phyloP scores from a whole-genome alignment of 2,888 invertebrate genomes.

The Archips crataeganus region DNA sequence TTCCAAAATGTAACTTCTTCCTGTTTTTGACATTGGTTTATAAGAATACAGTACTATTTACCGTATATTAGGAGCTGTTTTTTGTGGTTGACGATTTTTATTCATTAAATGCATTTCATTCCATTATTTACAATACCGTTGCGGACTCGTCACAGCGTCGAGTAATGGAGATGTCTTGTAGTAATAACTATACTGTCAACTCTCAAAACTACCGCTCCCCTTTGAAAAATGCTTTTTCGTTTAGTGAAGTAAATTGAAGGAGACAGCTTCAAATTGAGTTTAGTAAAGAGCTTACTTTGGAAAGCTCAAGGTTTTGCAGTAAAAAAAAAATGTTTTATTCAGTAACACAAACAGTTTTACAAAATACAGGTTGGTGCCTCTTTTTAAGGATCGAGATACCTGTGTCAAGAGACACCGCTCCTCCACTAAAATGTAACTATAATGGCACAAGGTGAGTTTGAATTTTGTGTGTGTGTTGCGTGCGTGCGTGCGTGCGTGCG shows the following conservation, averaged over 20 bases:
- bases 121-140: constrained; percentile 35
- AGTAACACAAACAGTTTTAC: too few relatives aligned
- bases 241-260: constrained; percentile 63
- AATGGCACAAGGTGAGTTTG: too few relatives aligned
- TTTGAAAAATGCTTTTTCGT: constrained; percentile 56
- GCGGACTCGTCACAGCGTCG: constrained; percentile 22
- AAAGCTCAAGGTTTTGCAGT: constrained; percentile 12
- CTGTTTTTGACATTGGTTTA: not conserved
- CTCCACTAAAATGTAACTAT: too few relatives aligned
- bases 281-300: constrained; percentile 36
- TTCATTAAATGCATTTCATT: constrained; percentile 16
- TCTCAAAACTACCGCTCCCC: constrained; percentile 59
- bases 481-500: too few relatives aligned
- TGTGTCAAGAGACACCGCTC: too few relatives aligned
- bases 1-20: too few relatives aligned
- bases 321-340: too few relatives aligned
- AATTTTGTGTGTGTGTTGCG: too few relatives aligned
- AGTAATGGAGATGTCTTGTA: constrained; percentile 67
- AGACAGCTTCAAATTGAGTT: constrained; percentile 44
- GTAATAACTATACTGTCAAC: constrained; percentile 61
- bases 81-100: constrained; percentile 8
- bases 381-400: too few relatives aligned
- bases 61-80: not conserved
- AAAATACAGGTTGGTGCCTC: too few relatives aligned
- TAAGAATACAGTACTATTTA: not conserved